Conservation (phyloP, 2,113 vertebrate genomes). For the Sinocyclocheilus grahami region DNA sequence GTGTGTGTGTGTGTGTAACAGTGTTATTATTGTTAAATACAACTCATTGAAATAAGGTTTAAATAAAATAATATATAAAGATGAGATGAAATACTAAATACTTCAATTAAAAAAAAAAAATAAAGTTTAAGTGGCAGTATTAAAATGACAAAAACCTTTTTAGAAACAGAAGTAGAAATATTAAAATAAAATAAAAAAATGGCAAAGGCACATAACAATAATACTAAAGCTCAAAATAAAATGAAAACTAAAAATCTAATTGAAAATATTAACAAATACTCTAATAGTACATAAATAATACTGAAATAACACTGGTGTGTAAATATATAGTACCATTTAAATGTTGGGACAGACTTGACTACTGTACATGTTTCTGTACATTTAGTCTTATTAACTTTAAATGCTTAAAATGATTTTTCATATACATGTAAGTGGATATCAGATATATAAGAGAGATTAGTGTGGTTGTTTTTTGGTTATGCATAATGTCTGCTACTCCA, state of each 20-base stretch:
- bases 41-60: no score
- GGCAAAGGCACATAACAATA: background rate
- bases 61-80: no score
- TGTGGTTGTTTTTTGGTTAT: background rate
- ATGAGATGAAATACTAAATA: no score
- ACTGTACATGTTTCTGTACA: background rate
- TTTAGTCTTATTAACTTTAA: background rate
- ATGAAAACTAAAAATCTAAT: background rate
- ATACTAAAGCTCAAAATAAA: background rate
- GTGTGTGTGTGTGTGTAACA: no score
- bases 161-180: no score
- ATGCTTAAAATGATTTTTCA: background rate
- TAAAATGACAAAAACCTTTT: background rate
- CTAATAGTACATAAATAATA: background rate
- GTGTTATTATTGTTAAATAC: no score
- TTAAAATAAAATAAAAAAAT: background rate
- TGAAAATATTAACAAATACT: background rate
- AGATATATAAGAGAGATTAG: background rate
- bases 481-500: background rate
- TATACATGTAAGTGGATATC: background rate
- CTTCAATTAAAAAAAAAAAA: no score
- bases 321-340: background rate
- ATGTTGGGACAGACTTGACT: background rate
- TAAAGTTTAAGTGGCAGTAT: background rate
- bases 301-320: background rate